phyloP scores from a whole-genome alignment of 2,113 vertebrate species.

The Orcinus orca region DNA sequence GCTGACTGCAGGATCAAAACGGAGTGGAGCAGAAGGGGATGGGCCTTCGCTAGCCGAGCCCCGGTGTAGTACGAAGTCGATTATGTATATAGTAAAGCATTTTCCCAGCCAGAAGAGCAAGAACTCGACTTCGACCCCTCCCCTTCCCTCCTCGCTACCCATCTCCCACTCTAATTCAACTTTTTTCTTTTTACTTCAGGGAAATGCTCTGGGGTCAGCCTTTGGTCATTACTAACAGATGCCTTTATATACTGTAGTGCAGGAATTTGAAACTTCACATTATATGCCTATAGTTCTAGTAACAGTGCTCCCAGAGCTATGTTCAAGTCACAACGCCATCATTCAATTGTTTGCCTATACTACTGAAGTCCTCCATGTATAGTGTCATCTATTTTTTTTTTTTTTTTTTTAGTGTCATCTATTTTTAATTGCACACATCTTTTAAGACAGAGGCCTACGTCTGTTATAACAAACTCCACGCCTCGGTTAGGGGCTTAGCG shows the following conservation, averaged over 20 bases:
- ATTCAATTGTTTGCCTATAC: not conserved
- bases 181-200: not conserved
- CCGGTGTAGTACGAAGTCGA: slow-evolving; percentile 63
- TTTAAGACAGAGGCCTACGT: not conserved
- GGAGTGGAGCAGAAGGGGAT: slow-evolving; percentile 73
- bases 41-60: slow-evolving; percentile 77
- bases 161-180: not conserved
- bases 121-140: not conserved
- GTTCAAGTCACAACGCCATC: not conserved
- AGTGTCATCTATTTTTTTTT: not conserved
- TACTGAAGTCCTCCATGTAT: rapidly evolving
- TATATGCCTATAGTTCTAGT: not conserved
- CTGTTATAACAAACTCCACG: not conserved
- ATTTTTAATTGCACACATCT: not conserved
- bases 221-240: slow-evolving; percentile 23
- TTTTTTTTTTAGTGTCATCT: not conserved
- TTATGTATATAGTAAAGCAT: slow-evolving; percentile 69
- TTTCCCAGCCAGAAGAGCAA: slow-evolving; percentile 45
- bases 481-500: not conserved
- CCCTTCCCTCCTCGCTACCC: not conserved
- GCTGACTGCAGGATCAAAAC: slow-evolving; percentile 84
- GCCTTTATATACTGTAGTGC: not conserved
- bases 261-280: not conserved
- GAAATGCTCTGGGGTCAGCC: slow-evolving; percentile 27
- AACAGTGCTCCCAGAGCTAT: not conserved